Percentiles rank a stretch among this genome's conserved stretches.
phyloP scores from a whole-genome alignment of 2,113 vertebrate genomes.

The Gopherus flavomarginatus region DNA sequence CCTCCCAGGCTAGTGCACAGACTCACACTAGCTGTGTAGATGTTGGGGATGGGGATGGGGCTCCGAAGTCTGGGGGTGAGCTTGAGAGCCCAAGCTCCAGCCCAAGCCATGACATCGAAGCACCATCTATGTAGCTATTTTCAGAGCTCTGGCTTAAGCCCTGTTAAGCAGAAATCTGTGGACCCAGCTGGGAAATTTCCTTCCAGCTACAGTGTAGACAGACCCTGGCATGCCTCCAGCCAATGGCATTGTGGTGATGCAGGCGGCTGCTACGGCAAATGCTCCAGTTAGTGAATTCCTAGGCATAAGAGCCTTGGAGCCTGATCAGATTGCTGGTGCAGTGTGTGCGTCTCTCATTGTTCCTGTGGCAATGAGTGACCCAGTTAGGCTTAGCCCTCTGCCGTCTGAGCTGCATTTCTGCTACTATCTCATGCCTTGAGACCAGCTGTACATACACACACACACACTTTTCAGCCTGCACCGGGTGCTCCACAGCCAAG shows the following conservation, averaged over 20 bases:
- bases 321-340: fast-evolving
- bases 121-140: neutral
- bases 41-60: too few relatives aligned
- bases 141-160: neutral
- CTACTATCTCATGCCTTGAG: fast-evolving
- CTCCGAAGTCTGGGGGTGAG: neutral
- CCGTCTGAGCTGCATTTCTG: fast-evolving
- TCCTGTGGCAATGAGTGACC: neutral
- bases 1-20: neutral
- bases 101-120: neutral
- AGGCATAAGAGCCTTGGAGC: fast-evolving
- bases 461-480: fast-evolving
- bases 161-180: neutral
- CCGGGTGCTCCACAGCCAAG: neutral
- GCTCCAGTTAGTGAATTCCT: fast-evolving
- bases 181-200: neutral
- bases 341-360: fast-evolving
- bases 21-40: neutral
- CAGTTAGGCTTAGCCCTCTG: neutral
- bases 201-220: neutral
- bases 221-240: neutral
- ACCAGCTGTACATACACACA: fast-evolving
- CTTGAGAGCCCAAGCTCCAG: neutral
- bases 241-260: neutral
- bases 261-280: neutral